These are phyloP conservation scores for Oscheius sp. DNA, from an alignment of 2,888 invertebrate genomes.

Conservation along the genomic window DNA sequence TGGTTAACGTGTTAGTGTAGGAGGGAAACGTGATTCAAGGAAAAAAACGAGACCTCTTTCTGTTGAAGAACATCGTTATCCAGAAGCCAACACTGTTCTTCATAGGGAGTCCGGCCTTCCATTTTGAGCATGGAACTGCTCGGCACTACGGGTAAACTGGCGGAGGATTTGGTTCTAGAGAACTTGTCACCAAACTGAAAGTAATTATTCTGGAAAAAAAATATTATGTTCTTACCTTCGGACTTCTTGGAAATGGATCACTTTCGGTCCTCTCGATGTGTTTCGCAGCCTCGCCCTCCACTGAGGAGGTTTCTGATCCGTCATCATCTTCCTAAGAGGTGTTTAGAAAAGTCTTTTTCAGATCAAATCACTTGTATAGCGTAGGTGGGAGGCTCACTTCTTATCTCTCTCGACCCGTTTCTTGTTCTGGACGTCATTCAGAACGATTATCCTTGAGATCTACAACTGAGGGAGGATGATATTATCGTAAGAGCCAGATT, in stretches of 20 bases:
- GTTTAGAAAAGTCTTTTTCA: constrained; percentile 1
- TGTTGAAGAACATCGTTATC: constrained; percentile 74
- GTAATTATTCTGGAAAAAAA: not conserved
- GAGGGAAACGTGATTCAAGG: too few relatives aligned
- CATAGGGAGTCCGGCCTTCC: constrained; percentile 49
- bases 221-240: constrained; percentile 4
- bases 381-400: constrained; percentile 57
- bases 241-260: constrained; percentile 23
- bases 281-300: constrained; percentile 27
- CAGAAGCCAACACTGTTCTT: constrained; percentile 54
- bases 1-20: too few relatives aligned
- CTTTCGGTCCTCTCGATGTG: constrained; percentile 19
- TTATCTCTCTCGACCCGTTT: constrained; percentile 37
- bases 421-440: not conserved
- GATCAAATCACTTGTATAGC: constrained; percentile 43
- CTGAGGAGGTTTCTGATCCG: constrained; percentile 12
- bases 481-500: too few relatives aligned
- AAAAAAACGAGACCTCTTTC: constrained; percentile 74
- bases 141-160: constrained; percentile 58
- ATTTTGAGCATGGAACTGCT: constrained; percentile 40
- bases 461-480: too few relatives aligned
- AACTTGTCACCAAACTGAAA: constrained; percentile 16
- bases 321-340: constrained; percentile 18
- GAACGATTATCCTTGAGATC: not conserved
- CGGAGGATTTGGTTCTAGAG: constrained; percentile 42